Conservation (phyloP, 2,113 vertebrate genomes). For the Rhinichthys klamathensis region DNA sequence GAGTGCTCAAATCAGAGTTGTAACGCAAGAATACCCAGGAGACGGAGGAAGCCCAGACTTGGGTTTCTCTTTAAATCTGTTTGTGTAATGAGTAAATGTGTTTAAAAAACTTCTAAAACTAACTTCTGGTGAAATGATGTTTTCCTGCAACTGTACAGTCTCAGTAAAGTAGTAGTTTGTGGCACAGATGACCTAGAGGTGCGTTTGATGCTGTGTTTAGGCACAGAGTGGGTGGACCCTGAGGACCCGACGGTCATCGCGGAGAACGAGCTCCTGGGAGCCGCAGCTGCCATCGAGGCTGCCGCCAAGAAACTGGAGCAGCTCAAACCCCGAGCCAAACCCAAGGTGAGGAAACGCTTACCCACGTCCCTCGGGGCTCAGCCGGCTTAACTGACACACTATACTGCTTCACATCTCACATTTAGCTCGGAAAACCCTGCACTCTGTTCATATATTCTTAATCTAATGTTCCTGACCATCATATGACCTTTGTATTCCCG, state of each 20-base stretch:
- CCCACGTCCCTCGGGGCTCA: slow-evolving; percentile 36
- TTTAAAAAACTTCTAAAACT: too few species aligned
- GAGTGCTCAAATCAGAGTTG: background rate
- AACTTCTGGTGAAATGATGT: too few species aligned
- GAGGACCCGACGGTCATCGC: slow-evolving; percentile 97
- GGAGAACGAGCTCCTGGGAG: slow-evolving; percentile 94
- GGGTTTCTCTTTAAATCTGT: too few species aligned
- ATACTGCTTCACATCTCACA: slow-evolving; percentile 1
- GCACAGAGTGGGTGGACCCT: slow-evolving; percentile 94
- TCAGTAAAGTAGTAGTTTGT: background rate
- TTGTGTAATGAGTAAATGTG: too few species aligned
- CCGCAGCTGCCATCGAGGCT: slow-evolving; percentile 96
- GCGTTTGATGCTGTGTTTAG: slow-evolving; percentile 62
- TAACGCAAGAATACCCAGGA: background rate
- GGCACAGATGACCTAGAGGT: too few species aligned
- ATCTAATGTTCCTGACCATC: slow-evolving; percentile 5
- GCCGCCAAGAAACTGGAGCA: slow-evolving; percentile 98
- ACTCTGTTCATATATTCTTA: background rate
- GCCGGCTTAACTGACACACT: background rate
- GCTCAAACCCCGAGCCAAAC: slow-evolving; percentile 94
- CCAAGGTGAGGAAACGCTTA: slow-evolving; percentile 82
- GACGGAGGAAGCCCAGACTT: background rate
- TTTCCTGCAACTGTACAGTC: too few species aligned
- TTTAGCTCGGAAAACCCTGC: background rate
- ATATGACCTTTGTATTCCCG: slow-evolving; percentile 20